Evolutionary conservation across 2,113 vertebrate species (phyloP).

Genomic region (Sclerurus mexicanus): DNA sequence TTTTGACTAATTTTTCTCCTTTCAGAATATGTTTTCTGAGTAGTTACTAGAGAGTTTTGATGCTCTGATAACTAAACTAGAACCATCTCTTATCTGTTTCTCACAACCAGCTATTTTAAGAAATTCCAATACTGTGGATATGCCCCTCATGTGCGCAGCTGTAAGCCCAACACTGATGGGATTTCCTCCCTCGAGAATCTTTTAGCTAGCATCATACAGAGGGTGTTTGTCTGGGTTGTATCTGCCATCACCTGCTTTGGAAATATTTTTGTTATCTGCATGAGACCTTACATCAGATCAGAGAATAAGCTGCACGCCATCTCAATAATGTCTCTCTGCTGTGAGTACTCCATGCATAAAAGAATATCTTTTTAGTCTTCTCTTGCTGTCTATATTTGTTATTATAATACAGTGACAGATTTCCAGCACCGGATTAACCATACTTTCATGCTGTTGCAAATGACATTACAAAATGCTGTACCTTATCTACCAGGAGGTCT

Average conservation of each 20-base stretch:
- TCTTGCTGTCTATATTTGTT: fast-evolving
- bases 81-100: neutral
- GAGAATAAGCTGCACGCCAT: slow-evolving; percentile 95
- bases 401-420: fast-evolving
- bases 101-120: slow-evolving; percentile 88
- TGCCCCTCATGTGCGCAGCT: slow-evolving; percentile 94
- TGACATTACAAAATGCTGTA: neutral
- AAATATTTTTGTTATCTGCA: slow-evolving; percentile 96
- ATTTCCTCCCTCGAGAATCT: slow-evolving; percentile 95
- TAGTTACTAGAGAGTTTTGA: neutral
- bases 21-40: neutral
- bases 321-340: slow-evolving; percentile 97
- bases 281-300: slow-evolving; percentile 90
- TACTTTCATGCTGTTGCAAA: neutral
- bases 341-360: slow-evolving; percentile 77
- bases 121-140: slow-evolving; percentile 98
- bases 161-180: slow-evolving; percentile 95
- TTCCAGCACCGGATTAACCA: neutral
- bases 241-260: slow-evolving; percentile 93
- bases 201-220: slow-evolving; percentile 91
- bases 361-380: neutral
- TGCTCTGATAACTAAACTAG: neutral
- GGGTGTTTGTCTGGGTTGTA: slow-evolving; percentile 98
- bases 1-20: neutral
- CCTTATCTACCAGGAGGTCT: neutral